phyloP scores from a whole-genome alignment of 1,140 invertebrate genomes.

The Helicoverpa armigera region DNA sequence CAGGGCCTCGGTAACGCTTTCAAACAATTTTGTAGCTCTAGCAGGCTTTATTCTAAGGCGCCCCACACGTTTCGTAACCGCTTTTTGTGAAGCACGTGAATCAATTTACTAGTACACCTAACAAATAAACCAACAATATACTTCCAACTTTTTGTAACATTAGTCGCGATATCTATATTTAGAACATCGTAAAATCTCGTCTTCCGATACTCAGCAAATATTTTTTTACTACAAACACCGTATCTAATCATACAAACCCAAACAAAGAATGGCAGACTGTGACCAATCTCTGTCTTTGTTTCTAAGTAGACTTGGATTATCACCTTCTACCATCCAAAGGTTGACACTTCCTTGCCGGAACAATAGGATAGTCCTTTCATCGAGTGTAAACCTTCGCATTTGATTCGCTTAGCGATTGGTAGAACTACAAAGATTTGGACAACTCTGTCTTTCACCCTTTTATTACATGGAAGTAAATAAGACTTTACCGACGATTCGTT shows the following conservation, averaged over 20 bases:
- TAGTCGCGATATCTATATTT: neutral
- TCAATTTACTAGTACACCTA: too few relatives aligned
- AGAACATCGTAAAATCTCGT: neutral
- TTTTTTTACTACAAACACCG: slow-evolving; percentile 2
- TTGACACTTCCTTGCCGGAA: slow-evolving; percentile 38
- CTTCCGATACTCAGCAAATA: neutral
- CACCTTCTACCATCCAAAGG: slow-evolving; percentile 26
- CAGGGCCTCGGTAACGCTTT: too few relatives aligned
- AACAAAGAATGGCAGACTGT: slow-evolving; percentile 44
- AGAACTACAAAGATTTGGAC: slow-evolving; percentile 13
- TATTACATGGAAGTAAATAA: neutral
- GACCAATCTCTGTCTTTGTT: slow-evolving; percentile 37
- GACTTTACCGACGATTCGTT: neutral
- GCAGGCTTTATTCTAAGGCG: too few relatives aligned
- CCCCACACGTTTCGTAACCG: too few relatives aligned
- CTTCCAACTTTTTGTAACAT: neutral
- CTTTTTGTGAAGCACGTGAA: too few relatives aligned
- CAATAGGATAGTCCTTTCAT: slow-evolving; percentile 46
- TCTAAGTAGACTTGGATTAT: neutral
- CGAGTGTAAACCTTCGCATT: slow-evolving; percentile 46
- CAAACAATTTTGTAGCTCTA: too few relatives aligned
- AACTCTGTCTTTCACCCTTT: slow-evolving; percentile 35
- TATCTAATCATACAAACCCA: slow-evolving; percentile 19
- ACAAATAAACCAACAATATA: neutral
- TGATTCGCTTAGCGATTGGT: slow-evolving; percentile 22